Evolutionary conservation across 2,113 vertebrate species (phyloP), one percentile per base, ranked within the genome.

Genomic region (Daubentonia madagascariensis): DNA sequence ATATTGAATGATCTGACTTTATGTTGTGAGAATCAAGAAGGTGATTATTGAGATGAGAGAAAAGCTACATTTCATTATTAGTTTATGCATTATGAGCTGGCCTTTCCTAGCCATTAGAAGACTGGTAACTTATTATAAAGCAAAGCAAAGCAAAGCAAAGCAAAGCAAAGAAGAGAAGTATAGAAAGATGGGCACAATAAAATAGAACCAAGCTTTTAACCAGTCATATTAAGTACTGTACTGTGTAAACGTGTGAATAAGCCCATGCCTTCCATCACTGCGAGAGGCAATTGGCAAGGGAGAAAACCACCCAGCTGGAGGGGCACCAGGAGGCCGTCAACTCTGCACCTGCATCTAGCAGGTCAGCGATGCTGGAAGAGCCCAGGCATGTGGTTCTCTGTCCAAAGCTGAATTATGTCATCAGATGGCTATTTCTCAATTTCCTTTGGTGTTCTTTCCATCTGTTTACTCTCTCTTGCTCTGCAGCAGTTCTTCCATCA

Each of bases 381-480:
- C 40, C 75, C 94, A 65, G 63, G 75, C 97, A 50, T 61, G 93
- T 9, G 45, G 50, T 25, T 97, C 96, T 89, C 68, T 18, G 40
- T 96, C 85, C 94, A 96, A 63, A 52, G 94, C 45, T 70, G 22
- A 68, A 61, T 95, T 85, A 92, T 87, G 76, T 94, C 96, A 93
- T 95, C 88, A 61, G 81, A 95, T 91, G 96, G 89, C 72, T 12
- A 25, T 70, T 87, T 97, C 94, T 93, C 91, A 85, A 68, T 93
- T 92, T 96, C 96, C 86, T 94, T 61, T 52, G 20, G 88, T 88
- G 85, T 80, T 85, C 70, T 89, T 95, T 91, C 95, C 93, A 57
- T 97, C 93, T 92, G 93, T 85, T 94, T 85, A 37, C 72, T 73
- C 92, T 78, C n/a, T 14, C 75, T 61, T 43, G 57, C 85, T 97